A percentile compares a stretch with the other conserved stretches of the same genome.
Evolutionary conservation across 2,888 invertebrate genomes (phyloP).

Genomic region (Phortica okadai): DNA sequence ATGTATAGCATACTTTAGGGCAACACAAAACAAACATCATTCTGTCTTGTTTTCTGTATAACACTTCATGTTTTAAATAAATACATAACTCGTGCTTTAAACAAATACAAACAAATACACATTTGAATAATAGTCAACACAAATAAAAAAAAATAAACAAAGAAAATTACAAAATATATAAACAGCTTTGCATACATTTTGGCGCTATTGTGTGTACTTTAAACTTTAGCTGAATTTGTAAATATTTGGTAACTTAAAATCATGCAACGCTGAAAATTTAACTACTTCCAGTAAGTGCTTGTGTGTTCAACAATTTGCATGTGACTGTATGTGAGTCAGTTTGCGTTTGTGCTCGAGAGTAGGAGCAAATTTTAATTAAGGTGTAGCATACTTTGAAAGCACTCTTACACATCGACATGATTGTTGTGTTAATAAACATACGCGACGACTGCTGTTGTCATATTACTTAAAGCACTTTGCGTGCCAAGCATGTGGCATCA

Average conservation of each 20-base stretch:
- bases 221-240: neutral
- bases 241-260: slow-evolving; percentile 14
- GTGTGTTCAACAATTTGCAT: neutral
- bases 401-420: neutral
- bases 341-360: neutral
- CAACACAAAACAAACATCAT: neutral
- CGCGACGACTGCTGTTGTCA: too few species aligned
- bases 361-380: slow-evolving; percentile 11
- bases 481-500: too few species aligned
- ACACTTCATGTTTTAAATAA: slow-evolving; percentile 9
- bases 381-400: slow-evolving; percentile 1
- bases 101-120: too few species aligned
- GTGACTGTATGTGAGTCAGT: neutral
- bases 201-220: neutral
- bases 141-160: neutral
- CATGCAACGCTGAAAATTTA: neutral
- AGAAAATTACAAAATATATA: neutral
- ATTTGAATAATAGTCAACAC: too few species aligned
- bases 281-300: neutral
- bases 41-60: neutral
- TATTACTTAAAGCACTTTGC: too few species aligned
- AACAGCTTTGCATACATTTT: neutral
- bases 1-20: slow-evolving; percentile 5
- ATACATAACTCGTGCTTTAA: neutral
- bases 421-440: neutral